These are phyloP conservation scores for Typhlomys cinereus DNA, from an alignment of 2,113 vertebrate genomes.

Conservation along the genomic window DNA sequence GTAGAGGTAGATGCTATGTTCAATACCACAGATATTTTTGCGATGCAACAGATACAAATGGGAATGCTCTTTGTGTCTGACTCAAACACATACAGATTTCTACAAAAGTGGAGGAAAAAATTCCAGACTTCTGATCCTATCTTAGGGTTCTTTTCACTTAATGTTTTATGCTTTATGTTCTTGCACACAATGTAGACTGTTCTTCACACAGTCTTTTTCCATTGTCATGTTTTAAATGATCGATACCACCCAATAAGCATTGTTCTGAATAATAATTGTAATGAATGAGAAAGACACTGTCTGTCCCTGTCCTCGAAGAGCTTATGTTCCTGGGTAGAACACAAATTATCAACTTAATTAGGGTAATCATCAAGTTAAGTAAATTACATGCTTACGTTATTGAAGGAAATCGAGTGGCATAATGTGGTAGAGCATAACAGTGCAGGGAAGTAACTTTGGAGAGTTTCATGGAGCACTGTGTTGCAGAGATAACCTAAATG, in stretches of 20 bases:
- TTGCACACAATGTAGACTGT: neutral
- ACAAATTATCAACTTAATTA: neutral
- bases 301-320: neutral
- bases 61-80: neutral
- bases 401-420: neutral
- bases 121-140: neutral
- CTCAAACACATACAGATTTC: neutral
- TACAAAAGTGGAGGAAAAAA: neutral
- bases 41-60: neutral
- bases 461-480: neutral
- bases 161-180: neutral
- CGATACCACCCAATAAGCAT: neutral
- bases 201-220: neutral
- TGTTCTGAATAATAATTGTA: neutral
- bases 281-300: neutral
- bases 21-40: neutral
- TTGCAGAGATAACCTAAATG: neutral
- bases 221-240: neutral
- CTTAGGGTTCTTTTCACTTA: neutral
- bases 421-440: neutral
- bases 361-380: neutral
- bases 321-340: neutral
- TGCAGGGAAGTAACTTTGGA: neutral
- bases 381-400: neutral
- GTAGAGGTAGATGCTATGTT: neutral